A percentile compares a stretch with the other conserved stretches of the same genome.
Conservation (phyloP, 1,140 invertebrate species). For the Cydia splendana region DNA sequence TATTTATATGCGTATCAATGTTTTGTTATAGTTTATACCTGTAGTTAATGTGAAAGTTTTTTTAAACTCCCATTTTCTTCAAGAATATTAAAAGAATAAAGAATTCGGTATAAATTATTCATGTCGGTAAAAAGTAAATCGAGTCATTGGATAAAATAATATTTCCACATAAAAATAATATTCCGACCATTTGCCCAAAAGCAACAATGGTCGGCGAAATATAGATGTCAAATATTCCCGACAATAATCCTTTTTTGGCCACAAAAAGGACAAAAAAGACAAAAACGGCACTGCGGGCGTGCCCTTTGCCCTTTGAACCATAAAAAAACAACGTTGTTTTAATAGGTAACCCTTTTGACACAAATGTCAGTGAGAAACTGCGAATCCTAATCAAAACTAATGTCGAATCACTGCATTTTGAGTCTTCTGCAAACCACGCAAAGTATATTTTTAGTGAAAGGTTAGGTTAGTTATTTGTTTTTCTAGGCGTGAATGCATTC, state of each 20-base stretch:
- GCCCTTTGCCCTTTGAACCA: conserved; percentile 71
- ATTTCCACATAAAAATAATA: conserved; percentile 24
- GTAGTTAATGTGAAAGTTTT: not conserved
- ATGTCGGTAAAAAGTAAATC: not conserved
- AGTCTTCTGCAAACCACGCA: not conserved
- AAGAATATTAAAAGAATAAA: conserved; percentile 33
- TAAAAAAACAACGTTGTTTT: conserved; percentile 70
- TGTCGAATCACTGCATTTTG: not conserved
- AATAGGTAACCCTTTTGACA: conserved; percentile 69
- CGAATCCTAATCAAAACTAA: conserved; percentile 50
- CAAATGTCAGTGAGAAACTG: conserved; percentile 60
- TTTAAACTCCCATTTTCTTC: not conserved
- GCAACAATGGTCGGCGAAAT: conserved; percentile 42
- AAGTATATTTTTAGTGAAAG: not conserved
- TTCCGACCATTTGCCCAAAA: conserved; percentile 12
- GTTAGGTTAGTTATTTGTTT: conserved; percentile 13
- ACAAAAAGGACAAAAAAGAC: conserved; percentile 53
- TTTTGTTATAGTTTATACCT: not conserved
- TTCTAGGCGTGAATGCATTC: conserved; percentile 26
- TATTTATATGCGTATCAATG: not conserved
- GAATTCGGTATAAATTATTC: not conserved
- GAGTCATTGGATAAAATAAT: not conserved
- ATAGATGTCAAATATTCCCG: conserved; percentile 61
- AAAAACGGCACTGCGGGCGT: conserved; percentile 58
- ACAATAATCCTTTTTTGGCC: conserved; percentile 59